Conservation (phyloP, 2,888 invertebrate genomes). For the Eucriotettix oculatus region DNA sequence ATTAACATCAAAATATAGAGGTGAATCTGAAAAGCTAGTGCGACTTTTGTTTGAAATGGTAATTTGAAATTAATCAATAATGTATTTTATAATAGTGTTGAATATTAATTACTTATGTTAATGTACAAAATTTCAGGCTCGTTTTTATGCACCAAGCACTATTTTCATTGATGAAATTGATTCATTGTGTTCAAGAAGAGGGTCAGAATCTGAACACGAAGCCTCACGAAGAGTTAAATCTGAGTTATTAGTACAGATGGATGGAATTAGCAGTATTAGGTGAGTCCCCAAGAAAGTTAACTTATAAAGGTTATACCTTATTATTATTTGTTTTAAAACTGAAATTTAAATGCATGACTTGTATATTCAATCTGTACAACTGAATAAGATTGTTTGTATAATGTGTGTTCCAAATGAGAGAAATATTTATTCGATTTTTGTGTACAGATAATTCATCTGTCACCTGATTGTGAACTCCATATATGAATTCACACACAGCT, state of each 20-base stretch:
- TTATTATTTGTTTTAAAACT: no score
- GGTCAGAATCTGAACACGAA: constrained; percentile 75
- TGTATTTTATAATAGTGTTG: neutral
- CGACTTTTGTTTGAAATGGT: constrained; percentile 77
- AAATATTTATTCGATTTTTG: no score
- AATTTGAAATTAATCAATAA: constrained; percentile 12
- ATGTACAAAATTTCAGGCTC: constrained; percentile 36
- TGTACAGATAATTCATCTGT: no score
- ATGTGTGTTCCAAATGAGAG: no score
- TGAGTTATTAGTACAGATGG: constrained; percentile 81
- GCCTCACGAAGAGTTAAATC: constrained; percentile 73
- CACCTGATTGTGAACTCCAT: no score
- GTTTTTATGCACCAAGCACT: constrained; percentile 76
- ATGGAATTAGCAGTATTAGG: constrained; percentile 52
- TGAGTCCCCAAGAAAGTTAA: constrained; percentile 17
- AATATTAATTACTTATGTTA: neutral
- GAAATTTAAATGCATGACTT: no score
- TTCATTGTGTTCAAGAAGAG: constrained; percentile 64
- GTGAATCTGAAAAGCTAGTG: constrained; percentile 80
- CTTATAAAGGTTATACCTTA: no score
- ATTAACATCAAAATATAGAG: constrained; percentile 75
- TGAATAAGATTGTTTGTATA: no score
- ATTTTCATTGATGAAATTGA: constrained; percentile 87
- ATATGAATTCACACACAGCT: no score
- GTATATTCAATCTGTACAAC: no score